Evolutionary conservation across 2,113 vertebrate species (phyloP).

Genomic region (Channa maculata): DNA sequence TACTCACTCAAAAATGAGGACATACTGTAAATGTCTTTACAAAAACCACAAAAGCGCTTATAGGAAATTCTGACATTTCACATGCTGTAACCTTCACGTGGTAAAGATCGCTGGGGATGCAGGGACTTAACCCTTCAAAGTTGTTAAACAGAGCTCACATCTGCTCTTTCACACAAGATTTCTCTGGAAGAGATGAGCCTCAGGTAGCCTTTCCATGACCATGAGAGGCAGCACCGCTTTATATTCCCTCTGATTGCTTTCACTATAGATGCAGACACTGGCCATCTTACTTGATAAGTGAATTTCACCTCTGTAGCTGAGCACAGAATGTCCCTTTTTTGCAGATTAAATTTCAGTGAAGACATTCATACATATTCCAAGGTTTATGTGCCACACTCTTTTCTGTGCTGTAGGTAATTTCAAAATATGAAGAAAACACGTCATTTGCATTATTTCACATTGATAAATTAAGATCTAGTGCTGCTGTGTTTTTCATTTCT

Average conservation of each 20-base stretch:
- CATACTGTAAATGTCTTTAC: background rate
- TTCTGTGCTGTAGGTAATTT: constrained; percentile 1
- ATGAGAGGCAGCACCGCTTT: constrained; percentile 45
- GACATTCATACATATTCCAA: constrained; percentile 27
- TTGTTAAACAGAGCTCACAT: constrained; percentile 4
- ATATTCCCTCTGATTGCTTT: constrained; percentile 58
- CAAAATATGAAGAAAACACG: constrained; percentile 3
- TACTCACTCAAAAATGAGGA: background rate
- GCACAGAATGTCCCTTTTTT: constrained; percentile 24
- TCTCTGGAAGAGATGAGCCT: constrained; percentile 23
- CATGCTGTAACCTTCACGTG: constrained; percentile 24
- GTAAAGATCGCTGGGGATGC: background rate
- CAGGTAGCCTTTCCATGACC: constrained; percentile 55
- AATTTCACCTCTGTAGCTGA: constrained; percentile 40
- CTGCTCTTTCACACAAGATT: constrained; percentile 34
- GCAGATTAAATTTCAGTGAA: constrained; percentile 41
- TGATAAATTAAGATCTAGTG: background rate
- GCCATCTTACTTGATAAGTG: constrained; percentile 37
- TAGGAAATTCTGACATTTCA: constrained; percentile 4
- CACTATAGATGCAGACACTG: constrained; percentile 29
- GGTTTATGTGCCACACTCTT: constrained; percentile 10
- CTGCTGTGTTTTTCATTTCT: background rate
- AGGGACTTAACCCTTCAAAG: background rate
- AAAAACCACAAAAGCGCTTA: background rate
- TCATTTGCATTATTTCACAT: background rate